Base-by-base conservation (phyloP, 2,888 invertebrate species). In the Myopa tessellatipennis region DNA sequence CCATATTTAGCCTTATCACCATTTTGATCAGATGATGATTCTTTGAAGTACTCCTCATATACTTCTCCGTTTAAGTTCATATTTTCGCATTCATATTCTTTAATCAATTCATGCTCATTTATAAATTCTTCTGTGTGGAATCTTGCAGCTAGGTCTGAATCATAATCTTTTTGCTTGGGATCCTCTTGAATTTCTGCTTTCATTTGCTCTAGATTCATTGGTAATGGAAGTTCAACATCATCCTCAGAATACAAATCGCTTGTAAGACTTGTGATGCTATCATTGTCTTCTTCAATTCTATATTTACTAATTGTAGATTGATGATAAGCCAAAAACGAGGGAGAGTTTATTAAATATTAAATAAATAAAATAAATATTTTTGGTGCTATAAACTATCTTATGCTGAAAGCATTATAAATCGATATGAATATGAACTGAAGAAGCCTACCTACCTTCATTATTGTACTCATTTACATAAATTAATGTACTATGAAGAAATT, bases 191-290 rank as follows among this genome's bases (percentile, higher is more conserved):
- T 36, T 2, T 63, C 55, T 69, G 34, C 38, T 50, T 69, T 69
- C 80, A 80, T 79, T 63, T 80, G 69, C 7, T 79, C 78, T 45
- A 80, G 55, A 38, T 80, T 80, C n/a, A 58, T 78, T 3, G 80
- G 80, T 14, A 80, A 69, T 8, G 78, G 55, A 58, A 63, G 58
- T 4, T 68, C 65, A 45, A 58, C 63, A 58, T 74, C 78, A 65
- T 79, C 77, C 60, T 78, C 78, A 7, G 78, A 78, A 14, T 79
- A 74, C 50, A 78, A 52, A 55, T 38, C 79, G 63, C 80, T 80
- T 14, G 77, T 74, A 18, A 79, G 60, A 58, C 80, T 80, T 16
- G 80, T 79, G 14, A 58, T 26, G 58, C 77, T 79, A 36, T 79
- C 77, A 38, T 74, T 75, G 40, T 77, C 73, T 14, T 67, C 70